These are phyloP conservation scores for Congeria kusceri DNA, from an alignment of 2,888 invertebrate genomes.

Conservation along the genomic window DNA sequence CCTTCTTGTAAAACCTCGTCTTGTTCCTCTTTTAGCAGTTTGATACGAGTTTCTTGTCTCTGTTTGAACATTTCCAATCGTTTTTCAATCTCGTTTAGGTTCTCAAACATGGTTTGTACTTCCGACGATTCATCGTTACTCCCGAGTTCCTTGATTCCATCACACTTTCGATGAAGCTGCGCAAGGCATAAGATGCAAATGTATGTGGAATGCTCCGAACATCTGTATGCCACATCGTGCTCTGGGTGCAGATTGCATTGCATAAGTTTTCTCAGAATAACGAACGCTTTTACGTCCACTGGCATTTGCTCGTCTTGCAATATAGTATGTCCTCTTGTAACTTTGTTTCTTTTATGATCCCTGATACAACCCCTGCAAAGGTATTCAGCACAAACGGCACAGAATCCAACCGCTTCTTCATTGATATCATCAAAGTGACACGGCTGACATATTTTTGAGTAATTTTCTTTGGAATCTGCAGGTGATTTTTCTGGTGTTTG, in stretches of 20 bases:
- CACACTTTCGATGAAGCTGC: constrained; percentile 20
- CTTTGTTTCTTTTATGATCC: constrained; percentile 32
- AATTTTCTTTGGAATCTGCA: too few relatives aligned
- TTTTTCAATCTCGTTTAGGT: too few relatives aligned
- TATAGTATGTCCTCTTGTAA: constrained; percentile 21
- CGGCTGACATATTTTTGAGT: constrained; percentile 14
- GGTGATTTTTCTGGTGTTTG: too few relatives aligned
- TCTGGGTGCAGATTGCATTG: constrained; percentile 4
- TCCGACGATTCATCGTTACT: too few relatives aligned
- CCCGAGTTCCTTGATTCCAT: constrained; percentile 7
- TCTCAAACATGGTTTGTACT: too few relatives aligned
- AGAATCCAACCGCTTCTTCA: constrained; percentile 16
- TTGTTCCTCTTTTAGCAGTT: too few relatives aligned
- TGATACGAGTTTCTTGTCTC: too few relatives aligned
- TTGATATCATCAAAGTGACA: constrained; percentile 18
- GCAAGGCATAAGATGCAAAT: constrained; percentile 17
- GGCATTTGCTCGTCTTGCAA: constrained; percentile 21
- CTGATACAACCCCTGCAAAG: constrained; percentile 22
- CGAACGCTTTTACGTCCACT: too few relatives aligned
- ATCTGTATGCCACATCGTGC: constrained; percentile 11
- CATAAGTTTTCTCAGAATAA: too few relatives aligned
- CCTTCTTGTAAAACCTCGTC: too few relatives aligned
- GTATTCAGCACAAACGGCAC: constrained; percentile 31
- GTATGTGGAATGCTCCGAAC: constrained; percentile 1
- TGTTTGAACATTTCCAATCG: too few relatives aligned